Base-by-base conservation (phyloP, 2,113 vertebrate genomes). In the Nibea albiflora region DNA sequence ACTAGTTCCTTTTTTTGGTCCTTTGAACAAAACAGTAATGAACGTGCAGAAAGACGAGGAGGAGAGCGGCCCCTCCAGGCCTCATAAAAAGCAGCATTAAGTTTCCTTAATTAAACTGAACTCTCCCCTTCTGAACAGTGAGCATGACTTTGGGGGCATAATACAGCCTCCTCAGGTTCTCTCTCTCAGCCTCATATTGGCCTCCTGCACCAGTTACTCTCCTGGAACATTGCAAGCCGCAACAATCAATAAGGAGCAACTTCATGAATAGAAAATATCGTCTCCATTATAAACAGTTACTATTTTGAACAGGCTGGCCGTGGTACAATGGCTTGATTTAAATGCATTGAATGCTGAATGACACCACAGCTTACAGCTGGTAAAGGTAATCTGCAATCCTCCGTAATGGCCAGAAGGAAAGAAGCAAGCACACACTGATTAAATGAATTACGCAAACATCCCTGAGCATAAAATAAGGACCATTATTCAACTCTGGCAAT, bases 71-170 rank as follows among this genome's bases (percentile, higher is more conserved):
- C 86, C 87, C 91, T 85, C 39, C 54, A 80, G 91, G 89, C 80
- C 67, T 85, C 76, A 80, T 90, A 92, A 93, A 93, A 85, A 84
- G 76, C 88, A 4, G 72, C 85, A 85, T 90, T 86, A 92, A 88
- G 89, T 85, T 87, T 67, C 82, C 39, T 83, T 92, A 91, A 93
- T 93, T 92, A 91, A 91, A 90, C 85, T 77, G 81, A 89, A 88
- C 85, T 71, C 85, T 91, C 73, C 80, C 76, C 76, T 85, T 82
- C 76, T 39, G 69, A 85, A 83, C 76, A 78, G 81, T 60, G 68
- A 85, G 76, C 77, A 14, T 76, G 86, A 83, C 83, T 76, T 88
- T 53, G 60, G 80, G 83, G 85, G 86, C 68, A 58, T 77, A 63
- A 74, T 47, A 49, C 58, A 80, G 67, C 75, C 62, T 90, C 74